Conservation (phyloP, 2,888 invertebrate species). For the Amblyjoppa proteus region DNA sequence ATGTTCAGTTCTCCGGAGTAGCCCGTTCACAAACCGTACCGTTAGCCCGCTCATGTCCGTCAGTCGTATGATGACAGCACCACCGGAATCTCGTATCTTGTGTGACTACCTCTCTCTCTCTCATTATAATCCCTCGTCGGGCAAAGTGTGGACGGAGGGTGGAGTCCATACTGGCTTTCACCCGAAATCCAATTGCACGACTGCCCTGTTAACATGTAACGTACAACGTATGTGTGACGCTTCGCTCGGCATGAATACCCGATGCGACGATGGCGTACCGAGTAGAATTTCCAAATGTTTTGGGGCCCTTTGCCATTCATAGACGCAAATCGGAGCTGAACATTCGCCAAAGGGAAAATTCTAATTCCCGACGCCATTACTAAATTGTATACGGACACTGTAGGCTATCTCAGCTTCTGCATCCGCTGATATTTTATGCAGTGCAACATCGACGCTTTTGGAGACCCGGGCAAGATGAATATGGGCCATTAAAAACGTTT, state of each 20-base stretch:
- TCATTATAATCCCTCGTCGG: slow-evolving; percentile 14
- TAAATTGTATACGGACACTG: background rate
- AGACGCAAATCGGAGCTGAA: background rate
- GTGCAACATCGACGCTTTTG: no score
- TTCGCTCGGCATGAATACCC: background rate
- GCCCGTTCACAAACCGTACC: background rate
- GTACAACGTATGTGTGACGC: background rate
- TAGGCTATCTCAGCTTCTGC: no score
- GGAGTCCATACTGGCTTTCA: slow-evolving; percentile 46
- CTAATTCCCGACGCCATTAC: background rate
- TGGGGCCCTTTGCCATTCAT: background rate
- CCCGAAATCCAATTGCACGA: slow-evolving; percentile 47
- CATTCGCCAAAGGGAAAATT: slow-evolving; percentile 2
- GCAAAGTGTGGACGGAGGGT: slow-evolving; percentile 5
- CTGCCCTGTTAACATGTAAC: slow-evolving; percentile 27
- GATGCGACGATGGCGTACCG: background rate
- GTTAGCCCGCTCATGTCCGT: slow-evolving; percentile 41
- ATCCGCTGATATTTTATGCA: no score
- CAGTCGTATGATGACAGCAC: slow-evolving; percentile 33
- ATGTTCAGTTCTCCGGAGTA: slow-evolving; percentile 46
- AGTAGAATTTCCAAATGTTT: slow-evolving; percentile 2
- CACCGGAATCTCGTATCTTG: slow-evolving; percentile 7
- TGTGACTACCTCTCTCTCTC: slow-evolving; percentile 16
- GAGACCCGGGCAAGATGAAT: no score
- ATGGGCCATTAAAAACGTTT: no score